These are phyloP conservation scores for Sminthopsis crassicaudata DNA, from an alignment of 2,113 vertebrate genomes.

Conservation along the genomic window DNA sequence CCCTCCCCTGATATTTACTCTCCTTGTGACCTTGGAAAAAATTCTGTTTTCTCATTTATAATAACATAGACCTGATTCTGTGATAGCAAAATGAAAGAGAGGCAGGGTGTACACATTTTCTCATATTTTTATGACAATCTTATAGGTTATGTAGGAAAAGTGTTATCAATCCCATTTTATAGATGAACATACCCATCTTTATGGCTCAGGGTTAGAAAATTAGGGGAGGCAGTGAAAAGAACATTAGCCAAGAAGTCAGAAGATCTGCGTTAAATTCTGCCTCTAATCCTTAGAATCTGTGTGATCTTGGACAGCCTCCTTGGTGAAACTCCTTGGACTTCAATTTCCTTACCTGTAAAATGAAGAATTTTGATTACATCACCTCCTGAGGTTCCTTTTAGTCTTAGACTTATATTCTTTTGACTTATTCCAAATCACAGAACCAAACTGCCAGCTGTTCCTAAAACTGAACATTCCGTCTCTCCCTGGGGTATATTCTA, in stretches of 20 bases:
- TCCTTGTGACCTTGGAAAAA: not conserved
- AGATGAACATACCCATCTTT: not conserved
- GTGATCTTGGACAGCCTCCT: not conserved
- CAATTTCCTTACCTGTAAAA: not conserved
- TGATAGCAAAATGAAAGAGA: not conserved
- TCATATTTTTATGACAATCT: not conserved
- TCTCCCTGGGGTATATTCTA: not conserved
- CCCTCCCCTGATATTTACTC: not conserved
- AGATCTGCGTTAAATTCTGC: not conserved
- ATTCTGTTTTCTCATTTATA: not conserved
- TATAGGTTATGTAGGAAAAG: not conserved
- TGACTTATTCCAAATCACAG: not conserved
- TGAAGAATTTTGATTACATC: not conserved
- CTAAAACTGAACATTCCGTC: not conserved
- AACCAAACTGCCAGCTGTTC: not conserved
- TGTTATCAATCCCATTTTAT: not conserved
- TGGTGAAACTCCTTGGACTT: not conserved
- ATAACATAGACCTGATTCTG: not conserved
- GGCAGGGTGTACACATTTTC: not conserved
- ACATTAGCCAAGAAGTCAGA: not conserved
- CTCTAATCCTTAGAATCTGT: not conserved
- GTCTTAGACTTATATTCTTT: not conserved
- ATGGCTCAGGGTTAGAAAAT: not conserved
- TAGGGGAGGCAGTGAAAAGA: not conserved
- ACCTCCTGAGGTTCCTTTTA: not conserved